Evolutionary conservation across 2,113 vertebrate genomes (phyloP).

Genomic region (Rhinolophus ferrumequinum): DNA sequence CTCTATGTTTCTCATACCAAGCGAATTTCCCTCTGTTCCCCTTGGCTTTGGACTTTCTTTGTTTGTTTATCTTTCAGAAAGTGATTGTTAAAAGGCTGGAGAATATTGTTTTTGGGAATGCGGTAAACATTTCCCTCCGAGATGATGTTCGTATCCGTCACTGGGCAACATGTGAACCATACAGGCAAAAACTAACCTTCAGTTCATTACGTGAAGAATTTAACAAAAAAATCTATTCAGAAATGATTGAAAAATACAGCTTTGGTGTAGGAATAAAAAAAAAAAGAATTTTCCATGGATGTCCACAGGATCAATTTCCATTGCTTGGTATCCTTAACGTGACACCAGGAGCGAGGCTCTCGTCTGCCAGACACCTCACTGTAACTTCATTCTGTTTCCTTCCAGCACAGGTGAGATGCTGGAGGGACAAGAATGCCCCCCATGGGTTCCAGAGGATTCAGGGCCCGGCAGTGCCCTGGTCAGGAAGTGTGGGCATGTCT

Average conservation of each 20-base stretch:
- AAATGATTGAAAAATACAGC: not conserved
- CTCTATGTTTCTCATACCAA: not conserved
- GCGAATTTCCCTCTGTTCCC: not conserved
- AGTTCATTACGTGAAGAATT: not conserved
- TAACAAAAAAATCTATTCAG: not conserved
- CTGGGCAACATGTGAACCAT: not conserved
- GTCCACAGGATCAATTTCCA: not conserved
- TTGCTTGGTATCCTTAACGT: not conserved
- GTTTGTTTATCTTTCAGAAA: not conserved
- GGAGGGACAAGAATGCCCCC: fast-evolving
- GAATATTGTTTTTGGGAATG: not conserved
- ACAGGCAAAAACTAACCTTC: not conserved
- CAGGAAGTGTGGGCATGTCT: fast-evolving
- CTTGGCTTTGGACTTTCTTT: not conserved
- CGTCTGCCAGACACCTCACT: not conserved
- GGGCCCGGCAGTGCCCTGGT: fast-evolving
- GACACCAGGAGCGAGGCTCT: not conserved
- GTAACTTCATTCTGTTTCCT: not conserved
- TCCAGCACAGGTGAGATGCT: not conserved
- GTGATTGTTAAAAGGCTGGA: not conserved
- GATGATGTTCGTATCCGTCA: not conserved
- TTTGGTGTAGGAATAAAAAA: not conserved
- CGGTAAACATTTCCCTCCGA: not conserved
- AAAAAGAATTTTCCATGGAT: not conserved
- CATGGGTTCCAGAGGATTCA: fast-evolving